Percentiles rank a stretch among this genome's conserved stretches.
These are phyloP conservation scores for Dexiosoma caninum DNA, from an alignment of 2,888 invertebrate genomes.

Conservation along the genomic window DNA sequence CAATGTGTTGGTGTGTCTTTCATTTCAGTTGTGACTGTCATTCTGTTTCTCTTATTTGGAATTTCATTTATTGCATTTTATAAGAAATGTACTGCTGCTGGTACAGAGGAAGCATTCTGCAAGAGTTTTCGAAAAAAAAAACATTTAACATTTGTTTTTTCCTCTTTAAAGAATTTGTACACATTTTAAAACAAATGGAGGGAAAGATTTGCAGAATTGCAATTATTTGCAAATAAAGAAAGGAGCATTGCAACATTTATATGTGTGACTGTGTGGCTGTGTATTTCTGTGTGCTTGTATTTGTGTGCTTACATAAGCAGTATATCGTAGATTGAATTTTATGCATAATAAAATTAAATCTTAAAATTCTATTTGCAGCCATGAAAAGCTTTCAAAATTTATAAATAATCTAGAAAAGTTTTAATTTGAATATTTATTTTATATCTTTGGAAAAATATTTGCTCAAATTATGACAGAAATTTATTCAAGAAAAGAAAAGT, in stretches of 20 bases:
- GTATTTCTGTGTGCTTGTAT: no score
- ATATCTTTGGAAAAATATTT: no score
- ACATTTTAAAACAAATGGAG: conserved; percentile 6
- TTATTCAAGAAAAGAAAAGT: no score
- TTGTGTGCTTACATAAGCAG: no score
- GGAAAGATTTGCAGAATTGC: conserved; percentile 12
- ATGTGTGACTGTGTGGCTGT: neutral
- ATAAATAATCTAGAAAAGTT: no score
- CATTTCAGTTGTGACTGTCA: conserved; percentile 22
- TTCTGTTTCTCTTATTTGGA: conserved; percentile 22
- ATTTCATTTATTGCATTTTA: conserved; percentile 52
- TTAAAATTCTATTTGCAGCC: neutral
- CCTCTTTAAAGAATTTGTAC: conserved; percentile 2
- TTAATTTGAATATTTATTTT: no score
- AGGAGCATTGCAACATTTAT: neutral
- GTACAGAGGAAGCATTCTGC: neutral
- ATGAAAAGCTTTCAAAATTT: neutral
- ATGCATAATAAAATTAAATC: neutral
- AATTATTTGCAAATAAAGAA: conserved; percentile 16
- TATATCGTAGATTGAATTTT: neutral
- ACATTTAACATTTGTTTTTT: neutral
- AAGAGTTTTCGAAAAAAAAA: neutral
- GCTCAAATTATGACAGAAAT: no score
- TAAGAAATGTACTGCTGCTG: neutral
- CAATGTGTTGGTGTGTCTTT: neutral